A percentile compares a stretch with the other conserved stretches of the same genome.
These are phyloP conservation scores for Gymnoscopelus microlampas DNA, from an alignment of 2,797 vertebrate species.

Conservation along the genomic window DNA sequence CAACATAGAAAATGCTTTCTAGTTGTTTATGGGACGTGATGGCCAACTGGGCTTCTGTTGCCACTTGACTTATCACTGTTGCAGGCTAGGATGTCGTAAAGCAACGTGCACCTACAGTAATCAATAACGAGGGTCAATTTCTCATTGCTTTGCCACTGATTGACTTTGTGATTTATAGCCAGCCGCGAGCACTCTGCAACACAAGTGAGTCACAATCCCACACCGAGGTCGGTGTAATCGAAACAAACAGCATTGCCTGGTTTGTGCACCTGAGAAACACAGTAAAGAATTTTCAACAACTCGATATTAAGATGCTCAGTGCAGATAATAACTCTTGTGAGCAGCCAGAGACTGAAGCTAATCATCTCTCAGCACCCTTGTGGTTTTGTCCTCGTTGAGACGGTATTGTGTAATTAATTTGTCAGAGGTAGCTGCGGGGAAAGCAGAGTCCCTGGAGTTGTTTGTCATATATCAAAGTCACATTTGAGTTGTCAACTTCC, in stretches of 20 bases:
- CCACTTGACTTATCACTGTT: not conserved
- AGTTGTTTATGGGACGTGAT: not conserved
- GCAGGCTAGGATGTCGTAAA: not conserved
- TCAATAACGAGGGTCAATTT: not conserved
- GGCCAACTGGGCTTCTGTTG: not conserved
- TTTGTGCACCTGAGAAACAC: constrained; percentile 7
- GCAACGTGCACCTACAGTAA: not conserved
- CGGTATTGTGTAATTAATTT: constrained; percentile 57
- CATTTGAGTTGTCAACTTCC: constrained; percentile 45
- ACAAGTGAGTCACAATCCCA: constrained; percentile 5
- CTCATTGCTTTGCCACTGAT: not conserved
- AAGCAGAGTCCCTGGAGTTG: constrained; percentile 41
- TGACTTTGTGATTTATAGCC: constrained; percentile 16
- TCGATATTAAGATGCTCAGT: constrained; percentile 19
- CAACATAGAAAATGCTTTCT: not conserved
- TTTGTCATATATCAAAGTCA: constrained; percentile 50
- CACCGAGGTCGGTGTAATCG: not conserved
- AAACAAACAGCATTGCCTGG: not conserved
- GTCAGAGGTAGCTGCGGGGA: constrained; percentile 46
- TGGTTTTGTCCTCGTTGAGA: constrained; percentile 39
- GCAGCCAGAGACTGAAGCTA: constrained; percentile 32
- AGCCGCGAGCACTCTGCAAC: constrained; percentile 9
- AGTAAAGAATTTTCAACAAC: constrained; percentile 26
- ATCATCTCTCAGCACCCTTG: constrained; percentile 28
- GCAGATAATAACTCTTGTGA: constrained; percentile 37